A percentile compares a stretch with the other conserved stretches of the same genome.
These are phyloP conservation scores for Myoxocephalus aenaeus DNA, from an alignment of 2,797 vertebrate species.

Conservation along the genomic window DNA sequence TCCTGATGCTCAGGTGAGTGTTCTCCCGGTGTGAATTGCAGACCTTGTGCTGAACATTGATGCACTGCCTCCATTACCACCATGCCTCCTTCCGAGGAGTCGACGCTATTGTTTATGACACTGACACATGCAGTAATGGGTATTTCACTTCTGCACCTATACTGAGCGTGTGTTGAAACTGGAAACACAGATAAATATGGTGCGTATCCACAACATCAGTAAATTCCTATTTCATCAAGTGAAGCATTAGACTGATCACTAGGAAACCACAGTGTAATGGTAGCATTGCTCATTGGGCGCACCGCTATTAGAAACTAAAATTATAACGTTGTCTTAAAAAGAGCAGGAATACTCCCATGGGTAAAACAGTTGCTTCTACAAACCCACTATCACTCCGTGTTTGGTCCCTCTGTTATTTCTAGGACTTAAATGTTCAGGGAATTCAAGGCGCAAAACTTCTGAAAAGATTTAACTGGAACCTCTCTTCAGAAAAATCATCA, in stretches of 20 bases:
- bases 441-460: slow-evolving; percentile 70
- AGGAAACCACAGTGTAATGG: slow-evolving; percentile 34
- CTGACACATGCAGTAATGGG: slow-evolving; percentile 87
- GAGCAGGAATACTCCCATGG: slow-evolving; percentile 58
- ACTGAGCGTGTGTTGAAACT: slow-evolving; percentile 75
- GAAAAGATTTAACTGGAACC: slow-evolving; percentile 64
- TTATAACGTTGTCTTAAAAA: slow-evolving; percentile 61
- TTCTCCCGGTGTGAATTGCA: slow-evolving; percentile 82
- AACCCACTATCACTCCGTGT: slow-evolving; percentile 38
- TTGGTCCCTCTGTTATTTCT: slow-evolving; percentile 53
- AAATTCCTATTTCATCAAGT: slow-evolving; percentile 82
- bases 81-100: slow-evolving; percentile 81
- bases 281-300: slow-evolving; percentile 38
- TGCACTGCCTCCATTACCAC: slow-evolving; percentile 88
- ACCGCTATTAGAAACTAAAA: slow-evolving; percentile 54
- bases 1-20: slow-evolving; percentile 81
- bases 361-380: slow-evolving; percentile 46
- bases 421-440: slow-evolving; percentile 63
- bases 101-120: slow-evolving; percentile 86
- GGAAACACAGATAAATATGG: slow-evolving; percentile 84
- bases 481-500: slow-evolving; percentile 76
- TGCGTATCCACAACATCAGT: slow-evolving; percentile 82
- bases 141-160: slow-evolving; percentile 83
- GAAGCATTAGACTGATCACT: slow-evolving; percentile 77
- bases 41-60: slow-evolving; percentile 88